Evolutionary conservation across 2,888 invertebrate genomes (phyloP), one percentile per base, ranked within the genome.

Genomic region (Noctuana brunneofusca): DNA sequence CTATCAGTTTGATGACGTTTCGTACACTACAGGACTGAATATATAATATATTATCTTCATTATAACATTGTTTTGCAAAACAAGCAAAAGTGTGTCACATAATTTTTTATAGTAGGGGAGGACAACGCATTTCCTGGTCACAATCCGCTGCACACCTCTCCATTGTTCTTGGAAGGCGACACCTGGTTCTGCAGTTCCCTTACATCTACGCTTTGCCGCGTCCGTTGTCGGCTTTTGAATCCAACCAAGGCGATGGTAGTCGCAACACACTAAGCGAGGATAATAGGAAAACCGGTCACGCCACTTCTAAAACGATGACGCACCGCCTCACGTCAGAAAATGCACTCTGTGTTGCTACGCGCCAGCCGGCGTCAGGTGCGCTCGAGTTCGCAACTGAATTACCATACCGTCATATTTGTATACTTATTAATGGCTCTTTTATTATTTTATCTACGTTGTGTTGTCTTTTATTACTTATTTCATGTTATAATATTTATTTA

Each of bases 131-230:
- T 71, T 70, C 69, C 68, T 66, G 65, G 68, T 71, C 66, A 73
- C 73, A 71, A 63, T 68, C 68, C 65, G 71, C 68, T 76, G 75
- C 73, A 71, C 72, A 76, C n/a, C n/a, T 71, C 69, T 65, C 54
- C 38, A 84, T 89, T 88, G 87, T 89, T 79, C 74, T 71, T 73
- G 84, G 79, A 86, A 89, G 80, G 74, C 71, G 83, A 87, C 78
- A 88, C 86, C 82, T 67, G 69, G 71, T 73, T 60, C 74, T 75
- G 73, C 68, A 71, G 74, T 75, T 73, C 69, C 68, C 71, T 75
- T 63, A 56, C 62, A 63, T 59, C 64, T 65, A 62, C 64, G 66
- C 67, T 63, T 76, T 69, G 70, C 69, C 75, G 80, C 75, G 75
- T 79, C 78, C 79, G 77, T 75, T 78, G 72, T 71, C 69, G 71